Percentiles rank a stretch among this genome's conserved stretches.
phyloP scores from a whole-genome alignment of 1,140 invertebrate species.

The Hyphantria cunea region DNA sequence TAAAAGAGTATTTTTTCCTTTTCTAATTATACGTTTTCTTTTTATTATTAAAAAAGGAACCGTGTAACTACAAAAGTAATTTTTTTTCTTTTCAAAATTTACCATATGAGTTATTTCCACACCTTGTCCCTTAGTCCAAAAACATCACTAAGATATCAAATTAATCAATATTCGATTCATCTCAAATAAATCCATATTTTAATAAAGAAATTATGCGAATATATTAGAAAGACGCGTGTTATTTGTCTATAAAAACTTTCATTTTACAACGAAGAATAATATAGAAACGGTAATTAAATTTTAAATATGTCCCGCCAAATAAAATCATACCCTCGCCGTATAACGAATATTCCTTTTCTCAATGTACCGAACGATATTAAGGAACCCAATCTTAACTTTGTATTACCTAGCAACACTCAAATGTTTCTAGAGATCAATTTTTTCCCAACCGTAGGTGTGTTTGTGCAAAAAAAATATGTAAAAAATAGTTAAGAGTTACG shows the following conservation, averaged over 20 bases:
- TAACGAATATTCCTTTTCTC: slow-evolving; percentile 28
- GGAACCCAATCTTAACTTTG: slow-evolving; percentile 11
- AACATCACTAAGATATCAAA: slow-evolving; percentile 34
- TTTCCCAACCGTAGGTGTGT: slow-evolving; percentile 23
- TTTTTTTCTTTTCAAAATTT: slow-evolving; percentile 26
- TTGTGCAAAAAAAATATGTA: slow-evolving; percentile 18
- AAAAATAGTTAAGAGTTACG: no score
- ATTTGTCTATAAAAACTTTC: slow-evolving; percentile 20
- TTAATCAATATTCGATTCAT: slow-evolving; percentile 23
- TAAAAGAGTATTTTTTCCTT: no score
- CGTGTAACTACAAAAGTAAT: slow-evolving; percentile 3
- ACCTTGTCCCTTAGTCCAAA: slow-evolving; percentile 29
- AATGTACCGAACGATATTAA: slow-evolving; percentile 24
- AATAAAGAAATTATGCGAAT: slow-evolving; percentile 20
- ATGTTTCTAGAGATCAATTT: slow-evolving; percentile 15
- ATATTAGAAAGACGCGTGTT: slow-evolving; percentile 15
- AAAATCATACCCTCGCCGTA: slow-evolving; percentile 20
- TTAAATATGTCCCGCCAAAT: slow-evolving; percentile 21
- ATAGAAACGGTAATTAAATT: slow-evolving; percentile 7
- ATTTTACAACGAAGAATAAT: slow-evolving; percentile 17
- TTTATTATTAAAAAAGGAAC: neutral
- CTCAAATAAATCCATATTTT: slow-evolving; percentile 28
- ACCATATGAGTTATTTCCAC: slow-evolving; percentile 27
- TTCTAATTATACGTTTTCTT: no score
- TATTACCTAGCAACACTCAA: slow-evolving; percentile 19